Evolutionary conservation across 2,888 invertebrate species (phyloP).

Genomic region (Caprella mutica): DNA sequence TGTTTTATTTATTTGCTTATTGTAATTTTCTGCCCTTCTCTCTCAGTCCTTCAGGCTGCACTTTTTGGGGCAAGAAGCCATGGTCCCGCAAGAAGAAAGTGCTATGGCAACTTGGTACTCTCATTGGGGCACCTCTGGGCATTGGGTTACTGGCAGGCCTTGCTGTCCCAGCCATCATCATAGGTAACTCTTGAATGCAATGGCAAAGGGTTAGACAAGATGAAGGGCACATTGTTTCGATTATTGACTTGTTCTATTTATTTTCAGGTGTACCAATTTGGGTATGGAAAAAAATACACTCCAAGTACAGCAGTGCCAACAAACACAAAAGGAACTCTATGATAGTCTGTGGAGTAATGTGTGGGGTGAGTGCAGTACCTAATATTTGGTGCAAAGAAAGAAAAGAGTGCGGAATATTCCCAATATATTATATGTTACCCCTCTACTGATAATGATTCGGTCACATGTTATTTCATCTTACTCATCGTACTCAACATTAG

Average conservation of each 20-base stretch:
- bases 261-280: conserved; percentile 95
- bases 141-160: conserved; percentile 91
- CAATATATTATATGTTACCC: too few relatives aligned
- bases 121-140: conserved; percentile 92
- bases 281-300: conserved; percentile 80
- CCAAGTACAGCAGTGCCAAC: conserved; percentile 58
- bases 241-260: too few relatives aligned
- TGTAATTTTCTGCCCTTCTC: too few relatives aligned
- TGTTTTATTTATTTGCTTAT: too few relatives aligned
- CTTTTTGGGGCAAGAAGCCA: conserved; percentile 96
- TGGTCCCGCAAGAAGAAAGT: conserved; percentile 98
- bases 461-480: too few relatives aligned
- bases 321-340: conserved; percentile 67
- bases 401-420: too few relatives aligned
- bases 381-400: too few relatives aligned
- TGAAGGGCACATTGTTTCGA: too few relatives aligned
- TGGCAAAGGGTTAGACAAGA: too few relatives aligned
- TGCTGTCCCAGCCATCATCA: conserved; percentile 90
- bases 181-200: too few relatives aligned
- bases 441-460: too few relatives aligned
- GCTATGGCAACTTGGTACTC: conserved; percentile 86
- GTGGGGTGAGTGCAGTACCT: conserved; percentile 72
- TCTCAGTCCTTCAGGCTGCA: conserved; percentile 76
- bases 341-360: conserved; percentile 70
- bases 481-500: too few relatives aligned